Conservation (phyloP, 2,888 invertebrate genomes). For the Cephonodes hylas region DNA sequence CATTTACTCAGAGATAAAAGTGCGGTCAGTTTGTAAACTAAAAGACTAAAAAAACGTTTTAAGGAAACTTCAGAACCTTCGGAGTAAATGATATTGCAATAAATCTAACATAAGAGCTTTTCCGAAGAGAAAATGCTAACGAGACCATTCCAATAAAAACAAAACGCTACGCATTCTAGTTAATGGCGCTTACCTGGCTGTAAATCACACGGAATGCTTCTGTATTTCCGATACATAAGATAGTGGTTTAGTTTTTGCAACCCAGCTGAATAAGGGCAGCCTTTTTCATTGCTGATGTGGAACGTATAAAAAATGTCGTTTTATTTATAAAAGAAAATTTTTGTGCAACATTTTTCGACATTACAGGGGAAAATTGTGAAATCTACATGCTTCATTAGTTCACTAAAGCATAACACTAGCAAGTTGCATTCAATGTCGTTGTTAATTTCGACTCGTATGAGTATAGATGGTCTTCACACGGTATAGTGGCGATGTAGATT, state of each 20-base stretch:
- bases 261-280: background rate
- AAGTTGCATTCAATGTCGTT: too few relatives aligned
- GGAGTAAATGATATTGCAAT: background rate
- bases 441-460: too few relatives aligned
- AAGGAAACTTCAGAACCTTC: background rate
- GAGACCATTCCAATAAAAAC: conserved; percentile 7
- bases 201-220: conserved; percentile 2
- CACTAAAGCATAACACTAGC: too few relatives aligned
- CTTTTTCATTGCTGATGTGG: background rate
- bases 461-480: too few relatives aligned
- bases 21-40: too few relatives aligned
- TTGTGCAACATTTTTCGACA: too few relatives aligned
- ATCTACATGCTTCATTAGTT: too few relatives aligned
- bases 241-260: background rate
- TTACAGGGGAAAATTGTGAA: too few relatives aligned
- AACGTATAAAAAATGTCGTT: background rate
- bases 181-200: background rate
- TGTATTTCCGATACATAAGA: background rate
- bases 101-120: background rate
- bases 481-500: too few relatives aligned
- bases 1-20: too few relatives aligned
- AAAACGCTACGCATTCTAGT: conserved; percentile 6
- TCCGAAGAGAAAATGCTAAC: background rate
- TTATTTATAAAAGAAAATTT: too few relatives aligned
- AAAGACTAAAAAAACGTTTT: too few relatives aligned